Evolutionary conservation across 1,140 invertebrate species (phyloP), one percentile per base, ranked within the genome.

Genomic region (Bombus pascuorum): DNA sequence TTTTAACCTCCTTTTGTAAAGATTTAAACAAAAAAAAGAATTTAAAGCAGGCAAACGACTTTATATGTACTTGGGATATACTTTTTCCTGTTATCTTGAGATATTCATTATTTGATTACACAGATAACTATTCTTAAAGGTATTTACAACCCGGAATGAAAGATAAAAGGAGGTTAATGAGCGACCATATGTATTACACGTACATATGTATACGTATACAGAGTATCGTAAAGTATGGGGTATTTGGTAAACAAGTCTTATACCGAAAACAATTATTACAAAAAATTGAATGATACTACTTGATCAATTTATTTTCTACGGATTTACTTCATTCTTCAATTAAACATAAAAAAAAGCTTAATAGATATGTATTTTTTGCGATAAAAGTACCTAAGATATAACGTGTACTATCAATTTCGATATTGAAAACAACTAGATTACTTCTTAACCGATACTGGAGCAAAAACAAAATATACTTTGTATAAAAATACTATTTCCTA

Each of bases 131-230:
- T 53, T 62, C 2, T 53, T 32, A 34, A 70, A 18, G 34, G 25
- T 75, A 28, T 68, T 82, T 18, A 34, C 8, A 3, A 22, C 6
- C 53, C 68, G 4, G 25, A 84, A 72, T 25, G 0, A 22, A 5
- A 72, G 42, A 73, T 68, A 80, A 85, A 85, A 85, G 79, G 83
- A 80, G 76, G 76, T 85, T 85, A 85, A 85, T 42, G 18, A 65
- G 74, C 76, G 39, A 37, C 59, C 71, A 65, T 73, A 83, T 32
- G 44, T 42, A 71, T 79, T 79, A 59, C 18, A 37, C 44, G 28
- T 77, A 70, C 39, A 39, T 57, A 77, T n/a, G 37, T 77, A 76
- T 47, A 83, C n/a, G 68, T 83, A 77, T 83, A 70, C 74, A 78
- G 74, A 83, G 12, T 71, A 78, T 70, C 70, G 10, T 37, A 83